These are phyloP conservation scores for Sebastes wilsoni DNA, from an alignment of 2,797 vertebrate species.

Conservation along the genomic window DNA sequence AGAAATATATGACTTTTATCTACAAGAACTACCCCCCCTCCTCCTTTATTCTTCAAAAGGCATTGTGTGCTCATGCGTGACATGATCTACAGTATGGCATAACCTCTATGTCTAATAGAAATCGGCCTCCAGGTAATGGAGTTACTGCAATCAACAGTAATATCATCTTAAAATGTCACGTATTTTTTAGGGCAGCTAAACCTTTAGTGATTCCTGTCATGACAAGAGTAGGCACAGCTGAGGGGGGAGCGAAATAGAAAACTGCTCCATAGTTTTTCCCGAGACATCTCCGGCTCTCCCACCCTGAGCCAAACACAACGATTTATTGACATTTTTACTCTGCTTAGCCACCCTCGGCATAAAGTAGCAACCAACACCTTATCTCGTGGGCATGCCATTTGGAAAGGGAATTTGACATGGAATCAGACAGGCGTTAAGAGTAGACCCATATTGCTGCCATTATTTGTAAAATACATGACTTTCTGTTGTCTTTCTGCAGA, in stretches of 20 bases:
- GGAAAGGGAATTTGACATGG: conserved; percentile 54
- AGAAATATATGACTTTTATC: conserved; percentile 67
- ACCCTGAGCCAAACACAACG: conserved; percentile 67
- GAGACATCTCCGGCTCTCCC: conserved; percentile 54
- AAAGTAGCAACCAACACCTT: conserved; percentile 66
- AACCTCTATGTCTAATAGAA: conserved; percentile 60
- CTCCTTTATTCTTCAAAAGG: conserved; percentile 41
- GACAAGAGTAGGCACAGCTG: conserved; percentile 62
- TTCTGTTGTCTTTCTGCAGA: conserved; percentile 27
- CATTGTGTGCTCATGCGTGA: conserved; percentile 53
- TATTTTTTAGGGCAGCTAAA: conserved; percentile 53
- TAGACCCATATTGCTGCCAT: conserved; percentile 47
- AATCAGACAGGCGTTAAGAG: conserved; percentile 66
- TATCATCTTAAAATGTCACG: conserved; percentile 77
- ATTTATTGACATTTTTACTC: conserved; percentile 81
- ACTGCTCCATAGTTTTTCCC: conserved; percentile 56
- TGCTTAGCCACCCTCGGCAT: conserved; percentile 63
- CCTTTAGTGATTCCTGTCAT: conserved; percentile 60
- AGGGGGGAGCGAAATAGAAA: conserved; percentile 64
- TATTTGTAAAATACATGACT: conserved; percentile 46
- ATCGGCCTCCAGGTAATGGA: conserved; percentile 54
- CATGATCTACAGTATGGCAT: conserved; percentile 56
- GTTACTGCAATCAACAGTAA: conserved; percentile 71
- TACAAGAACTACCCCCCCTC: neutral
- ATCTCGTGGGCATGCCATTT: conserved; percentile 63